Conservation (phyloP, 2,888 invertebrate species). For the Eumerus sabulonum region DNA sequence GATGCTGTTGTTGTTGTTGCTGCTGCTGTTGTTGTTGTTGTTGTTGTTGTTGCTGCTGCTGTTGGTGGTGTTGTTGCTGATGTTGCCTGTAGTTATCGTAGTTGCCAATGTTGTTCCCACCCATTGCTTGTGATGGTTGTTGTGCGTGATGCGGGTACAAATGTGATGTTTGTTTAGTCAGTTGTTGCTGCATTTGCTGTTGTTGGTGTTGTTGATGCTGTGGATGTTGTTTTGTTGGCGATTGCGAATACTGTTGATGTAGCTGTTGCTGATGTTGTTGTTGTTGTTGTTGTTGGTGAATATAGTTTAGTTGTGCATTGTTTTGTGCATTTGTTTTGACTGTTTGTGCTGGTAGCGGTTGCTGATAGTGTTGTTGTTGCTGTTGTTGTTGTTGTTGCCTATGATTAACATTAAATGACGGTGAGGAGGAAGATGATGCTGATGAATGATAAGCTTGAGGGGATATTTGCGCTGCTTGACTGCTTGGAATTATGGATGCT, state of each 20-base stretch:
- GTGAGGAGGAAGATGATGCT: conserved; percentile 70
- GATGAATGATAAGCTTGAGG: conserved; percentile 70
- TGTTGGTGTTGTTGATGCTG: conserved; percentile 63
- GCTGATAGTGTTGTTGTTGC: conserved; percentile 68
- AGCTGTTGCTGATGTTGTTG: conserved; percentile 61
- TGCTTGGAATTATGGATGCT: conserved; percentile 76
- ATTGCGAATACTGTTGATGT: conserved; percentile 57
- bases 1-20: conserved; percentile 70
- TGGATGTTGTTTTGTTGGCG: conserved; percentile 57
- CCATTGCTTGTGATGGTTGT: conserved; percentile 67
- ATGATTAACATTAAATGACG: conserved; percentile 71
- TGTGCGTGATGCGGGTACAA: conserved; percentile 75
- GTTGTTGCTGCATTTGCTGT: conserved; percentile 72
- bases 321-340: conserved; percentile 67
- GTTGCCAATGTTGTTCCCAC: conserved; percentile 71
- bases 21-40: conserved; percentile 66
- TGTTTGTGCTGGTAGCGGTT: conserved; percentile 62
- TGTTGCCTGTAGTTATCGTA: conserved; percentile 71
- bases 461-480: conserved; percentile 72
- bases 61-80: conserved; percentile 69
- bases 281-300: conserved; percentile 59
- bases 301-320: conserved; percentile 69
- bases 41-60: conserved; percentile 70
- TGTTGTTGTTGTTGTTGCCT: conserved; percentile 70
- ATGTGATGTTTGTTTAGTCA: conserved; percentile 78